Evolutionary conservation across 2,113 vertebrate species (phyloP), one percentile per base, ranked within the genome.

Genomic region (Sclerurus mexicanus): DNA sequence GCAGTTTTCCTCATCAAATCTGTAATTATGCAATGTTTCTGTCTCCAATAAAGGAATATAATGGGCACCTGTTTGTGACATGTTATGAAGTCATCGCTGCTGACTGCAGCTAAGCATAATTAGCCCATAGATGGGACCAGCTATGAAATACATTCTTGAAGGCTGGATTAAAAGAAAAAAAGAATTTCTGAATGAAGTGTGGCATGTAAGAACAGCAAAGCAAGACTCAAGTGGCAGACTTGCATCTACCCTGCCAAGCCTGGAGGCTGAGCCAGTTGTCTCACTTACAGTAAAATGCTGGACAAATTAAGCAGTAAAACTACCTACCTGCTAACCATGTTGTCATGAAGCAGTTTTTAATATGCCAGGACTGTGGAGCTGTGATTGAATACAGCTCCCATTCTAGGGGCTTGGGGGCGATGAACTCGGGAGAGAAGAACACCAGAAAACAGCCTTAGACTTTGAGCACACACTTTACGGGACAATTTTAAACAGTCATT

Each of bases 41-140:
- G 95, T 98, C 91, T 95, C 93, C 93, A 98, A 97, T 98, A 98
- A 98, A 98, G 82, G 80, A 96, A 96, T 93, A 96, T 96, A 90
- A 96, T 95, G 89, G 87, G 95, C 95, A 96, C 82, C 92, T 95
- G 68, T 96, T 90, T 93, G 95, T 97, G 66, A 76, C 30, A 39
- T 73, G 47, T 94, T 67, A 80, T 88, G 92, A 95, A 96, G 93
- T 83, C 33, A 46, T 60, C 31, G 15, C 40, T 93, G 89, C 74
- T 53, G 85, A 85, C 44, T 80, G 63, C 74, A 80, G 75, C 77
- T 95, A 39, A 80, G 18, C 2, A n/a, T 84, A 85, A 74, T 95
- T 92, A 46, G 55, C 12, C 14, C 13, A 37, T 97, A 90, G 71
- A 56, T 88, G 53, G 68, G 75, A 93, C 56, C 85, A 75, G 40